Evolutionary conservation across 2,888 invertebrate species (phyloP).

Genomic region (Apodemia zela): DNA sequence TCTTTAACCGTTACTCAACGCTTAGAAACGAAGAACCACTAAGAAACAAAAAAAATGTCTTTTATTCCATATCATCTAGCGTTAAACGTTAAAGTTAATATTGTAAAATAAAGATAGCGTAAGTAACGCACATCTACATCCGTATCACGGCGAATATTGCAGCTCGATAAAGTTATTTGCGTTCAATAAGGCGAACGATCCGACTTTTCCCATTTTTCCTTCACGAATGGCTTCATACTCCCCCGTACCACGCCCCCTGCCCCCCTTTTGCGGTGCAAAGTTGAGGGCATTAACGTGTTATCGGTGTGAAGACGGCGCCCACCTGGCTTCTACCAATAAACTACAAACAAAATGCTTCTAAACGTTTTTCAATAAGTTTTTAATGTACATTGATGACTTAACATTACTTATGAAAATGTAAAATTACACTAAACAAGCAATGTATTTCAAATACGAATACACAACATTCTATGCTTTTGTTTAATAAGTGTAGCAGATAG

Average conservation of each 20-base stretch:
- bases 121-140: constrained; percentile 16
- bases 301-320: constrained; percentile 77
- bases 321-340: constrained; percentile 59
- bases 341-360: constrained; percentile 6
- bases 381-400: constrained; percentile 24
- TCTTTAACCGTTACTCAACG: neutral
- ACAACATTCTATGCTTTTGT: constrained; percentile 26
- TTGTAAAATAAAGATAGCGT: constrained; percentile 11
- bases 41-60: neutral
- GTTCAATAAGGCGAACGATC: constrained; percentile 76
- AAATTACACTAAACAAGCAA: constrained; percentile 34
- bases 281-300: constrained; percentile 81
- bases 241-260: constrained; percentile 36
- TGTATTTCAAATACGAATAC: constrained; percentile 39
- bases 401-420: neutral
- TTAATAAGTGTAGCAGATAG: constrained; percentile 72
- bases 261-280: constrained; percentile 75
- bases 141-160: constrained; percentile 51
- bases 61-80: neutral
- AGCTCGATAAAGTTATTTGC: constrained; percentile 72
- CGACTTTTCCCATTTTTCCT: constrained; percentile 76
- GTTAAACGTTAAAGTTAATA: neutral
- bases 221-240: constrained; percentile 50
- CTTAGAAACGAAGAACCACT: neutral
- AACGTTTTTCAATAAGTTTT: neutral